These are phyloP conservation scores for Tipula unca DNA, from an alignment of 2,888 invertebrate species.

Conservation along the genomic window DNA sequence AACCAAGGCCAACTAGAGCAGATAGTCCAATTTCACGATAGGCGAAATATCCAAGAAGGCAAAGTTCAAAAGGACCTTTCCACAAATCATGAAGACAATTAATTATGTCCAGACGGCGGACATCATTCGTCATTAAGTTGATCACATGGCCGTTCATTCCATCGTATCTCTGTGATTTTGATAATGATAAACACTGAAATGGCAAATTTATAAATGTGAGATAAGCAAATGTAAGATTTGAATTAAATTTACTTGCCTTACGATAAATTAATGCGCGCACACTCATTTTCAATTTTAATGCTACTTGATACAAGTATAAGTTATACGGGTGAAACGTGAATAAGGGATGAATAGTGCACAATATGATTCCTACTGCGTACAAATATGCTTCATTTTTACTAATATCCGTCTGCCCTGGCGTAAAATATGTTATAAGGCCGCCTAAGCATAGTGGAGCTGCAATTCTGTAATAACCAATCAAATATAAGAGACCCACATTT, in stretches of 20 bases:
- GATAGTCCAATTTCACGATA: slow-evolving; percentile 54
- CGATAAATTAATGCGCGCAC: slow-evolving; percentile 32
- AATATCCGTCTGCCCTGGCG: slow-evolving; percentile 44
- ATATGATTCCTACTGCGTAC: slow-evolving; percentile 57
- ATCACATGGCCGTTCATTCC: slow-evolving; percentile 72
- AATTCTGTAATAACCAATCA: slow-evolving; percentile 44
- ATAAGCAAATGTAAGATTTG: neutral
- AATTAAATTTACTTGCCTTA: neutral
- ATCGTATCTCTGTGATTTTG: slow-evolving; percentile 73
- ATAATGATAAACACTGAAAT: slow-evolving; percentile 51
- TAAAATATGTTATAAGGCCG: slow-evolving; percentile 58
- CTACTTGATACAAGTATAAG: slow-evolving; percentile 58
- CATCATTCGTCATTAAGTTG: slow-evolving; percentile 92
- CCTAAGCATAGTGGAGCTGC: slow-evolving; percentile 57
- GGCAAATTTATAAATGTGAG: neutral
- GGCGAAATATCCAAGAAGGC: slow-evolving; percentile 45
- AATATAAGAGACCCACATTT: too few relatives aligned
- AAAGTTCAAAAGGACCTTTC: slow-evolving; percentile 68
- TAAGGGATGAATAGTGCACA: slow-evolving; percentile 46
- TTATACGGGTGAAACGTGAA: slow-evolving; percentile 65
- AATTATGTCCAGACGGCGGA: slow-evolving; percentile 84
- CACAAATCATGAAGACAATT: slow-evolving; percentile 85
- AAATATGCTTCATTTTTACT: slow-evolving; percentile 52
- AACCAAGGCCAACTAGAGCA: slow-evolving; percentile 59
- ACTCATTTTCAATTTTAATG: slow-evolving; percentile 61